Evolutionary conservation across 1,140 invertebrate species (phyloP).

Genomic region (Drosophila pseudoobscura): DNA sequence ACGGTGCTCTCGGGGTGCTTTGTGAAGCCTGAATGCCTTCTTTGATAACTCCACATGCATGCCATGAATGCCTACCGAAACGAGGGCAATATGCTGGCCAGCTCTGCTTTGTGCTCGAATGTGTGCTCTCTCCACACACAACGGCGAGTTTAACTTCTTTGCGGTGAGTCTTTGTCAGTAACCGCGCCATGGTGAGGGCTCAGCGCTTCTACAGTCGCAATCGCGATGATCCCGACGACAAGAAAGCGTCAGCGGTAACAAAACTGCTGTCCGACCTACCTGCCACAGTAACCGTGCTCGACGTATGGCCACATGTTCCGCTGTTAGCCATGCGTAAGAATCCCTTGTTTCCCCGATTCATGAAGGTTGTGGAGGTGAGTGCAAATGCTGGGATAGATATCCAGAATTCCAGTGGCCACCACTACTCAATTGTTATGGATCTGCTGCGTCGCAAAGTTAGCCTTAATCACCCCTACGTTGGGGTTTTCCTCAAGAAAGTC

Average conservation of each 20-base stretch:
- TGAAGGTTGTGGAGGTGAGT: constrained; percentile 96
- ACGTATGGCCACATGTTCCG: constrained; percentile 97
- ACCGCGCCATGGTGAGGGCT: constrained; percentile 27
- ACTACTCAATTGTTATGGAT: constrained; percentile 90
- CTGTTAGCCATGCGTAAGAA: constrained; percentile 96
- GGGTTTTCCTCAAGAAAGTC: too few relatives aligned
- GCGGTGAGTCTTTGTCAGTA: too few relatives aligned
- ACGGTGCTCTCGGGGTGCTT: constrained; percentile 60
- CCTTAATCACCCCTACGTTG: too few relatives aligned
- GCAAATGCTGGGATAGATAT: too few relatives aligned
- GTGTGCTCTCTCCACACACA: too few relatives aligned
- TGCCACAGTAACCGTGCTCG: constrained; percentile 96
- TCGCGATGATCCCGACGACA: constrained; percentile 50
- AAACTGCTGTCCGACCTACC: constrained; percentile 85
- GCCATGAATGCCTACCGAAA: constrained; percentile 65
- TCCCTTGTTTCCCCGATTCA: constrained; percentile 98
- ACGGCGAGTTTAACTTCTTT: too few relatives aligned
- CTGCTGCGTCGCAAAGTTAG: too few relatives aligned
- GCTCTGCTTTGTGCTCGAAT: too few relatives aligned
- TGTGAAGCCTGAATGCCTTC: constrained; percentile 68
- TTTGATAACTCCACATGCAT: constrained; percentile 62
- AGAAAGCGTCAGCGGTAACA: constrained; percentile 30
- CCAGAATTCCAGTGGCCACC: neutral
- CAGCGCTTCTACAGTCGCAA: constrained; percentile 58
- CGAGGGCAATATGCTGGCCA: constrained; percentile 50